Base-by-base conservation (phyloP, 2,797 vertebrate species). In the Taeniopygia guttata region DNA sequence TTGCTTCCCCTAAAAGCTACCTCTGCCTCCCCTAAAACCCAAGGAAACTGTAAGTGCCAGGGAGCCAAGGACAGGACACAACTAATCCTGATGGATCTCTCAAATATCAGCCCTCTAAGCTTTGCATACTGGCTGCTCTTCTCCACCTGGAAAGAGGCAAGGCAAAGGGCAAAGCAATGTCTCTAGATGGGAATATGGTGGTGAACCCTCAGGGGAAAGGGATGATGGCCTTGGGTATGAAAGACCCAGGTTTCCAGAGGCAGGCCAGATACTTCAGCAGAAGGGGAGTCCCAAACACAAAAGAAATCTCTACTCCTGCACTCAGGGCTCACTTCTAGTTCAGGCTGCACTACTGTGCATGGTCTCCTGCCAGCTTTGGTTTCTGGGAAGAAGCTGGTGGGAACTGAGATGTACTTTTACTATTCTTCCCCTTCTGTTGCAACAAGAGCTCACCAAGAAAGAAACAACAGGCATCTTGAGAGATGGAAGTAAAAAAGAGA, bases 191-290 rank as follows among this genome's bases (percentile, higher is more conserved):
- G 13, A 87, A 89, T 66, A 54, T 9, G 4, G 36, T 42, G 40
- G 29, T 42, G 58, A 79, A 58, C 21, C 19, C 25, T 32, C 13
- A 32, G 21, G 11, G 27, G 1, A 64, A 73, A 64, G 32, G 7
- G 14, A 17, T 38, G 29, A 36, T 42, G 27, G n/a, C 16, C 29
- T 20, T 38, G 4, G 19, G 55, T 58, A 58, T 69, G 22, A 80
- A 78, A 84, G n/a, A 91, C 8, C 1, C 0, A 1, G 11, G 2
- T 43, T 84, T 90, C 48, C 74, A 76, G 46, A 68, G 30, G 42
- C 32, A 90, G 67, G 13, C 4, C 68, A 89, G 40, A 79, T 25
- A 49, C 14, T 0, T 0, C 20, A 75, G 60, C 0, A 0, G 46
- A 60, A 89, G 19, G 15, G 10, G 30, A 91, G 32, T 42, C 26